Evolutionary conservation across 1,140 invertebrate genomes (phyloP).

Genomic region (Phenacoccus solenopsis): DNA sequence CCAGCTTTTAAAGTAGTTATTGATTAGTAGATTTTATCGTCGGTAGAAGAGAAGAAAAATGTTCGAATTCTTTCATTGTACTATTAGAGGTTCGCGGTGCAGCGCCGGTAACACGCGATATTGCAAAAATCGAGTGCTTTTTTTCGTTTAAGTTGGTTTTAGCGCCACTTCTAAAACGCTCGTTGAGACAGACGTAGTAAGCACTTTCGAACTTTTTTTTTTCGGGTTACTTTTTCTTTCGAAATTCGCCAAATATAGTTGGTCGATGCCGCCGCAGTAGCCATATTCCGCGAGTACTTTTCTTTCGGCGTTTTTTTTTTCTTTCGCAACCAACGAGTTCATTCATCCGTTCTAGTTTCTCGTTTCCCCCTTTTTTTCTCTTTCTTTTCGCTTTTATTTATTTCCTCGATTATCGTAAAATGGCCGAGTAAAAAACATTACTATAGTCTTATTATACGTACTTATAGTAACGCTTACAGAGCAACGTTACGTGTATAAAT

Average conservation of each 20-base stretch:
- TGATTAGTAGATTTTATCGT: slow-evolving; percentile 12
- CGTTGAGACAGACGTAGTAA: slow-evolving; percentile 16
- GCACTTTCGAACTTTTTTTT: slow-evolving; percentile 8
- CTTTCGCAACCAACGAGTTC: too few species aligned
- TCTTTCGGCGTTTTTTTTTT: too few species aligned
- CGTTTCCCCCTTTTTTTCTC: too few species aligned
- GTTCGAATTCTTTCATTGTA: slow-evolving; percentile 3
- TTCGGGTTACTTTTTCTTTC: not conserved
- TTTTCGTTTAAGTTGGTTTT: slow-evolving; percentile 12
- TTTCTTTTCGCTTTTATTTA: too few species aligned
- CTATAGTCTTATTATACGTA: too few species aligned
- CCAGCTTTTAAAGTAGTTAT: not conserved
- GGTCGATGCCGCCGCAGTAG: too few species aligned
- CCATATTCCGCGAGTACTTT: too few species aligned
- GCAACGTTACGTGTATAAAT: too few species aligned
- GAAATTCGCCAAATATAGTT: not conserved
- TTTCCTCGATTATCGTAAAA: too few species aligned
- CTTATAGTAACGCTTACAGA: too few species aligned
- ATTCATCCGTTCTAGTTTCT: slow-evolving; percentile 1
- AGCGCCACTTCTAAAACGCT: not conserved
- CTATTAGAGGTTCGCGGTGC: not conserved
- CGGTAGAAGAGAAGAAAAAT: not conserved
- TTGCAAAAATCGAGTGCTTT: slow-evolving; percentile 11
- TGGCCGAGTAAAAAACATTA: too few species aligned
- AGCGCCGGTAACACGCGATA: not conserved